Evolutionary conservation across 2,888 invertebrate genomes (phyloP), one percentile per base, ranked within the genome.

Genomic region (Drosophila tripunctata): DNA sequence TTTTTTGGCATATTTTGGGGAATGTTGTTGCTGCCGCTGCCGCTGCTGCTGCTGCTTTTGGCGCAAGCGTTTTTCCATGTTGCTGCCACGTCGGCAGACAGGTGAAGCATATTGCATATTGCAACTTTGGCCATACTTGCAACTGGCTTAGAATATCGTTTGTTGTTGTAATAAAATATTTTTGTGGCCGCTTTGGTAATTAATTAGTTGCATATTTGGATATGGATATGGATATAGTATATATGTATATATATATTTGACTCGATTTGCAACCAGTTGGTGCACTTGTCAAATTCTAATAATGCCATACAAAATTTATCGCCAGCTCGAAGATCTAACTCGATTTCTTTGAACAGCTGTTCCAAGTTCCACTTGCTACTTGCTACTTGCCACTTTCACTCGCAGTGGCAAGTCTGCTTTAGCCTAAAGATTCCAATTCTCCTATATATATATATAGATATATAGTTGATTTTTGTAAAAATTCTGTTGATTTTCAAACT

Each of bases 51-150:
- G n/a, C n/a, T n/a, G n/a, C 47, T 27, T 76, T 27, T 76, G 71
- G 67, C 58, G 74, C 75, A 80, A 77, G 71, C 75, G 75, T 58
- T 86, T 86, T 81, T 77, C 71, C 80, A 81, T 81, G 83, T 86
- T 75, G 72, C 56, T 75, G 72, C 56, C 63, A 78, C 67, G 72
- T 71, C 79, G n/a, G n/a, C n/a, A 27, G 27, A 27, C 27, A 85
- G 78, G 79, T 85, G 87, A 74, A 69, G 74, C 77, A n/a, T n/a
- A n/a, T n/a, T n/a, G n/a, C n/a, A n/a, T n/a, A n/a, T 72, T 72
- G 55, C 74, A 50, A 67, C 48, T 60, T n/a, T 64, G 44, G 73
- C 63, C 58, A 80, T n/a, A 57, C 64, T 50, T 47, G 63, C 78
- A 65, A 65, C 64, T 82, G 71, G 77, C 76, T 54, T 70, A 86